Percentiles rank a stretch among this genome's conserved stretches.
Conservation (phyloP, 2,113 vertebrate genomes). For the Heptranchias perlo region DNA sequence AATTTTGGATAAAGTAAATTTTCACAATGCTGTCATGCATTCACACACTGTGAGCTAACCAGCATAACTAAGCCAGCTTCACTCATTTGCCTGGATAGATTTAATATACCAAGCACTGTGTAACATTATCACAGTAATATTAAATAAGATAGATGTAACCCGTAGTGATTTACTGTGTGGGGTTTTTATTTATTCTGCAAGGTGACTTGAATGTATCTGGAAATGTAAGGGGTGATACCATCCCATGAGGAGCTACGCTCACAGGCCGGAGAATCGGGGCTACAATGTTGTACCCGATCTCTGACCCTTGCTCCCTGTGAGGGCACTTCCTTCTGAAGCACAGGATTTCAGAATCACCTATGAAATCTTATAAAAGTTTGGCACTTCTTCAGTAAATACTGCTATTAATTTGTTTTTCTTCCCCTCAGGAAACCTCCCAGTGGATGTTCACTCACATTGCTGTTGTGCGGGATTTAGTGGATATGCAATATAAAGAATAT, state of each 20-base stretch:
- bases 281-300: neutral
- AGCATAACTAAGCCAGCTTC: neutral
- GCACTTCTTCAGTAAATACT: neutral
- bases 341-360: neutral
- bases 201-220: neutral
- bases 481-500: constrained; percentile 93
- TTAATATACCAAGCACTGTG: neutral
- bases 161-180: neutral
- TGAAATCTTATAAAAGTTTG: neutral
- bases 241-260: too few species aligned
- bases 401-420: constrained; percentile 40
- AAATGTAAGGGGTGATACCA: neutral
- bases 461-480: constrained; percentile 88
- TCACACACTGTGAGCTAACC: neutral
- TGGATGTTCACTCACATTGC: constrained; percentile 99
- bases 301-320: neutral
- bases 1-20: neutral
- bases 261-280: neutral
- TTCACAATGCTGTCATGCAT: neutral
- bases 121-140: neutral
- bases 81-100: neutral
- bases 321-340: neutral
- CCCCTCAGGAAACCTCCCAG: constrained; percentile 85
- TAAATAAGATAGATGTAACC: neutral
- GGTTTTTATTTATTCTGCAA: neutral